Evolutionary conservation across 2,113 vertebrate genomes (phyloP).

Genomic region (Gymnobelideus leadbeateri): DNA sequence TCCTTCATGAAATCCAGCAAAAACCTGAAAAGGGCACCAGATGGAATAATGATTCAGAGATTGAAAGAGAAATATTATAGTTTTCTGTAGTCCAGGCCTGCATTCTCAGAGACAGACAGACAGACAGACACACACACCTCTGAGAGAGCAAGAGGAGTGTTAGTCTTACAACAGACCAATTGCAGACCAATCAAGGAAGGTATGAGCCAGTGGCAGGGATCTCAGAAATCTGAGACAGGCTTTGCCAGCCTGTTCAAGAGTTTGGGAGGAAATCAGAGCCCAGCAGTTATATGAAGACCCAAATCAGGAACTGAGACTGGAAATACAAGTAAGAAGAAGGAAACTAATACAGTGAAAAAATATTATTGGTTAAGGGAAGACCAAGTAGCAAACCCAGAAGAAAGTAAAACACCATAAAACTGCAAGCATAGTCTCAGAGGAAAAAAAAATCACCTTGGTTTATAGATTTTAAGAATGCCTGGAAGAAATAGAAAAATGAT

Average conservation of each 20-base stretch:
- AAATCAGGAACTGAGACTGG: background rate
- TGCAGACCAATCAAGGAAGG: background rate
- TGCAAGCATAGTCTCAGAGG: background rate
- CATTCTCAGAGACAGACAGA: no score
- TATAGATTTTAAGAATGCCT: background rate
- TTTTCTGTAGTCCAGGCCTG: no score
- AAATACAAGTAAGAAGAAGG: background rate
- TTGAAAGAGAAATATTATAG: no score
- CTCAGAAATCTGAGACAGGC: background rate
- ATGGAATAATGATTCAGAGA: background rate
- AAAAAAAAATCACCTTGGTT: background rate
- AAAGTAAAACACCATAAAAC: background rate
- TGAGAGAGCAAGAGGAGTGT: background rate
- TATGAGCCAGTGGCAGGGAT: background rate
- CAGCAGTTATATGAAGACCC: background rate
- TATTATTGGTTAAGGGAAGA: background rate
- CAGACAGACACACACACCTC: background rate
- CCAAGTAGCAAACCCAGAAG: background rate
- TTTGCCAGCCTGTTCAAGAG: background rate
- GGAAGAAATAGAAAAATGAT: constrained; percentile 28
- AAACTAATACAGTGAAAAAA: background rate
- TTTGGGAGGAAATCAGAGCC: background rate
- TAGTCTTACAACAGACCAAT: no score
- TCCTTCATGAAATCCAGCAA: background rate
- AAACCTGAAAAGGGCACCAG: background rate